These are phyloP conservation scores for Lypha dubia DNA, from an alignment of 2,888 invertebrate species.

Conservation along the genomic window DNA sequence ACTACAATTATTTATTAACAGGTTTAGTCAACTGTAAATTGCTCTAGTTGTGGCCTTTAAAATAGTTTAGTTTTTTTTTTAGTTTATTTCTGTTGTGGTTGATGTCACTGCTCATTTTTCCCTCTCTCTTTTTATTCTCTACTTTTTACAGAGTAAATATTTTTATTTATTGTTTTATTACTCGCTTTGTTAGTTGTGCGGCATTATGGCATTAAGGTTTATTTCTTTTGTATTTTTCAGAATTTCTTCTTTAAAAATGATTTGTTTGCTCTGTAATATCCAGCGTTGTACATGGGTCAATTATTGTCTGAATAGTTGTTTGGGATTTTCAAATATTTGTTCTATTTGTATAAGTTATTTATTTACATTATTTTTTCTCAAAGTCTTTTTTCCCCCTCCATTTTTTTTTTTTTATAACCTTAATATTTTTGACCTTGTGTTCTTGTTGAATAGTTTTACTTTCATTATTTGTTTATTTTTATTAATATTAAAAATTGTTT, in stretches of 20 bases:
- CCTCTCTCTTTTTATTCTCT: background rate
- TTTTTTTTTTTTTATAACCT: constrained; percentile 60
- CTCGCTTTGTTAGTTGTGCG: constrained; percentile 19
- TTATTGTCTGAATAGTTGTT: constrained; percentile 4
- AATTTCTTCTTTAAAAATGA: too few species aligned
- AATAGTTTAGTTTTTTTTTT: constrained; percentile 39
- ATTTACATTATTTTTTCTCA: constrained; percentile 1
- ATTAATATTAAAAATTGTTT: constrained; percentile 8
- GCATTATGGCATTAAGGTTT: constrained; percentile 48
- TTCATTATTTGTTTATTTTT: constrained; percentile 44
- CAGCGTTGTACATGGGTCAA: background rate
- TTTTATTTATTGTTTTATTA: constrained; percentile 10
- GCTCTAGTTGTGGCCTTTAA: constrained; percentile 65
- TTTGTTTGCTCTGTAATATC: background rate
- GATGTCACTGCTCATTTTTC: constrained; percentile 14
- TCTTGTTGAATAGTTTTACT: constrained; percentile 56
- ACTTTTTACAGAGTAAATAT: too few species aligned
- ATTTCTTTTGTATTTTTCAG: constrained; percentile 12
- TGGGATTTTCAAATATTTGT: constrained; percentile 34
- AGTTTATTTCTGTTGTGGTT: constrained; percentile 28
- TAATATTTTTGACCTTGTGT: constrained; percentile 65
- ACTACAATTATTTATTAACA: constrained; percentile 61
- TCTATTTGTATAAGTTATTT: constrained; percentile 37
- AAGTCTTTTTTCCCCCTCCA: too few species aligned
- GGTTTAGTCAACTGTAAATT: constrained; percentile 71